Conservation (phyloP, 2,888 invertebrate species). For the Lydus trimaculatus region DNA sequence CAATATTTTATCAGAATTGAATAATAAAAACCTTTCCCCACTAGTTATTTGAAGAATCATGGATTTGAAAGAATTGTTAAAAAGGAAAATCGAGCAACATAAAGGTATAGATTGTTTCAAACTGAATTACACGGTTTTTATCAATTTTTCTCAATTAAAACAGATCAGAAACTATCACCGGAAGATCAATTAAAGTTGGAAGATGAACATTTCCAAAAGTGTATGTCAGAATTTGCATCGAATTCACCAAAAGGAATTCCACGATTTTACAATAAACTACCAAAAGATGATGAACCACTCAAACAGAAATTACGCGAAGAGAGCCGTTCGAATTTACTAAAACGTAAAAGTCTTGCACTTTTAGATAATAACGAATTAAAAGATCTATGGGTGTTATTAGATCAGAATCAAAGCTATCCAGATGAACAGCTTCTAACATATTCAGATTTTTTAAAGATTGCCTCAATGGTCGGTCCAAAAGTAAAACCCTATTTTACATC, state of each 20-base stretch:
- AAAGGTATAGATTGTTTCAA: slow-evolving; percentile 57
- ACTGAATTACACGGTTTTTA: not conserved
- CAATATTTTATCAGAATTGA: too few species aligned
- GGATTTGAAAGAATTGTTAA: slow-evolving; percentile 63
- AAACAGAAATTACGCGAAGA: slow-evolving; percentile 87
- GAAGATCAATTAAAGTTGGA: slow-evolving; percentile 52
- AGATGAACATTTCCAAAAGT: slow-evolving; percentile 50
- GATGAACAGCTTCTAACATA: slow-evolving; percentile 89
- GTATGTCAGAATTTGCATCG: slow-evolving; percentile 46
- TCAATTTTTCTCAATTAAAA: not conserved
- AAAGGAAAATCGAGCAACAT: slow-evolving; percentile 63
- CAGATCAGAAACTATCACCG: slow-evolving; percentile 34
- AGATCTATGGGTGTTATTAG: slow-evolving; percentile 82
- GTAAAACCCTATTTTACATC: slow-evolving; percentile 79
- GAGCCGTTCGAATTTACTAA: slow-evolving; percentile 85
- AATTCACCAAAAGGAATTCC: slow-evolving; percentile 67
- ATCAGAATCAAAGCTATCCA: slow-evolving; percentile 78
- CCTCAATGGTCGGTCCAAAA: slow-evolving; percentile 70
- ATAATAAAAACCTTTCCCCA: too few species aligned
- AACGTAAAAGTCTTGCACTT: slow-evolving; percentile 83
- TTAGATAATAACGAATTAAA: slow-evolving; percentile 87
- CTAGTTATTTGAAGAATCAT: slow-evolving; percentile 26
- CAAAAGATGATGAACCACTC: slow-evolving; percentile 77
- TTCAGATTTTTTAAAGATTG: slow-evolving; percentile 82
- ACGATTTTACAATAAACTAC: slow-evolving; percentile 78